A percentile compares a stretch with the other conserved stretches of the same genome.
Conservation (phyloP, 2,113 vertebrate species). For the Ceratotherium simum region DNA sequence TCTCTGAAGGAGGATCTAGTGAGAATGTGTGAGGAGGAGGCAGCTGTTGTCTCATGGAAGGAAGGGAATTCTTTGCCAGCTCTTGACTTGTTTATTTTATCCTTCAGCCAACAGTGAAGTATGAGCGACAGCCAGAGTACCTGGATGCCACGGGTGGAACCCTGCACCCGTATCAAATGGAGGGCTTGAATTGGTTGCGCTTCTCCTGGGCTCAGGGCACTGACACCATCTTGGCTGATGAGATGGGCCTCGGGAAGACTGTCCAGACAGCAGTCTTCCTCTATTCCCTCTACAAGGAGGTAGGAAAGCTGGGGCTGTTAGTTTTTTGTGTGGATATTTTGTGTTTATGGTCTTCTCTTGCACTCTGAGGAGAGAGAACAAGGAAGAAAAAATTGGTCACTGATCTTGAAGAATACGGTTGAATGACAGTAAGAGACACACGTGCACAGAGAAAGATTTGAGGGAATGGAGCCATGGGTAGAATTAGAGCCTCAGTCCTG, state of each 20-base stretch:
- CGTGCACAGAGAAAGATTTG: background rate
- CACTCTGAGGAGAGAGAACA: background rate
- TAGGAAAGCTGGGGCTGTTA: slow-evolving; percentile 73
- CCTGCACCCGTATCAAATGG: slow-evolving; percentile 97
- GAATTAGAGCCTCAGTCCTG: background rate
- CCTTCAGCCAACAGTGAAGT: slow-evolving; percentile 96
- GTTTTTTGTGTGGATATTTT: slow-evolving; percentile 17
- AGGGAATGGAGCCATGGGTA: background rate
- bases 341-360: background rate
- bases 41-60: background rate
- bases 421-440: background rate
- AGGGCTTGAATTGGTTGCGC: slow-evolving; percentile 97
- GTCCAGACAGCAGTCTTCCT: slow-evolving; percentile 98
- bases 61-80: background rate
- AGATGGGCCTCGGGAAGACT: slow-evolving; percentile 99
- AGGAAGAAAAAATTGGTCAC: background rate
- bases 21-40: background rate
- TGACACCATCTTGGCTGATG: slow-evolving; percentile 98
- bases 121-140: slow-evolving; percentile 96
- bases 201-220: slow-evolving; percentile 99
- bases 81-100: slow-evolving; percentile 36
- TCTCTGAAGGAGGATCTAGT: background rate
- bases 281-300: slow-evolving; percentile 98
- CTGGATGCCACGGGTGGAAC: slow-evolving; percentile 95
- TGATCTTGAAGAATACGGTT: background rate